phyloP scores from a whole-genome alignment of 2,113 vertebrate genomes.

The Spheniscus mendiculus region DNA sequence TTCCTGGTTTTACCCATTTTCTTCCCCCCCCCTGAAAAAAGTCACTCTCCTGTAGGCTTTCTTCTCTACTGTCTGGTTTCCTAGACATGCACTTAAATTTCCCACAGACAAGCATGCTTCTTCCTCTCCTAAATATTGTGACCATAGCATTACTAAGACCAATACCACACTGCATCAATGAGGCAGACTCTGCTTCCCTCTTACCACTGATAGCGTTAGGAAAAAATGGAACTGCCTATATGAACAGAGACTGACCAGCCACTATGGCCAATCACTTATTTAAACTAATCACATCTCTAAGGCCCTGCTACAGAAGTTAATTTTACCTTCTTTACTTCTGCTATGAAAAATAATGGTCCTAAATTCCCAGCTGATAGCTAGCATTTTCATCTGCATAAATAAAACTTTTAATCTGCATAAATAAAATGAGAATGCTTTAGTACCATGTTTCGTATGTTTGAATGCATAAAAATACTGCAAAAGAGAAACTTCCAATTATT shows the following conservation, averaged over 20 bases:
- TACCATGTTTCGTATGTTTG: neutral
- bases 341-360: neutral
- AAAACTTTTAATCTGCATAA: neutral
- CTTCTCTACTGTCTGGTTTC: neutral
- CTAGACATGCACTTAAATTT: neutral
- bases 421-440: neutral
- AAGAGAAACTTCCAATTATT: neutral
- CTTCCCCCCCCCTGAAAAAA: neutral
- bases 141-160: neutral
- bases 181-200: neutral
- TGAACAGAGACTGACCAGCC: neutral
- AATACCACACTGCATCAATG: neutral
- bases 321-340: neutral
- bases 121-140: neutral
- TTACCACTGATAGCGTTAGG: accelerated
- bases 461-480: neutral
- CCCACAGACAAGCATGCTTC: neutral
- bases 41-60: neutral
- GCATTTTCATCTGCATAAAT: neutral
- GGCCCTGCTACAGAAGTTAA: neutral
- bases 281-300: neutral
- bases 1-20: neutral
- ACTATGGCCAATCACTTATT: neutral
- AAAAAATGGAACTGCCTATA: neutral
- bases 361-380: neutral